Conservation (phyloP, 2,113 vertebrate species). For the Phrynocephalus versicolor region DNA sequence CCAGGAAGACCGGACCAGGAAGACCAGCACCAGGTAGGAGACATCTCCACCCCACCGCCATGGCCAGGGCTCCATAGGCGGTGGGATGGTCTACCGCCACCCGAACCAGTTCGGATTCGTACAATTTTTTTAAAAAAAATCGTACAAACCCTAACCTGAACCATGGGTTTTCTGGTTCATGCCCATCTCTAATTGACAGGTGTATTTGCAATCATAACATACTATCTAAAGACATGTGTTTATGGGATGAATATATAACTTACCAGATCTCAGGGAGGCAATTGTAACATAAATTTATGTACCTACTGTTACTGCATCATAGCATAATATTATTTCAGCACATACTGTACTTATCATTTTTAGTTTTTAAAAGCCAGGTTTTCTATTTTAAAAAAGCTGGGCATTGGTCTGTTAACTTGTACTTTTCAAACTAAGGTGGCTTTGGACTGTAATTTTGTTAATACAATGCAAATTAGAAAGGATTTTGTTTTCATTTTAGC, state of each 20-base stretch:
- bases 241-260: slow-evolving; percentile 24
- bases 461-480: slow-evolving; percentile 28
- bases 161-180: no score
- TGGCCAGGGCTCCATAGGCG: no score
- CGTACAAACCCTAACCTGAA: no score
- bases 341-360: slow-evolving; percentile 20
- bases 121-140: no score
- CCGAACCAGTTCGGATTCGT: no score
- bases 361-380: slow-evolving; percentile 26
- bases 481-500: slow-evolving; percentile 34
- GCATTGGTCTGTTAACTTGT: slow-evolving; percentile 25
- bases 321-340: slow-evolving; percentile 16
- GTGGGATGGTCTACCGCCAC: no score
- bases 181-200: no score
- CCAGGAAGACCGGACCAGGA: no score
- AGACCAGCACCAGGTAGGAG: no score
- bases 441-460: slow-evolving; percentile 27
- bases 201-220: slow-evolving; percentile 43
- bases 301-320: slow-evolving; percentile 19
- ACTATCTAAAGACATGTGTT: slow-evolving; percentile 46
- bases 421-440: slow-evolving; percentile 22
- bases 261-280: background rate
- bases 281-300: slow-evolving; percentile 32
- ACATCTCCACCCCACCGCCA: no score
- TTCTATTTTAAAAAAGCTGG: slow-evolving; percentile 35